A percentile compares a stretch with the other conserved stretches of the same genome.
Conservation (phyloP, 2,113 vertebrate genomes). For the zebrafish (Danio rerio) region DNA sequence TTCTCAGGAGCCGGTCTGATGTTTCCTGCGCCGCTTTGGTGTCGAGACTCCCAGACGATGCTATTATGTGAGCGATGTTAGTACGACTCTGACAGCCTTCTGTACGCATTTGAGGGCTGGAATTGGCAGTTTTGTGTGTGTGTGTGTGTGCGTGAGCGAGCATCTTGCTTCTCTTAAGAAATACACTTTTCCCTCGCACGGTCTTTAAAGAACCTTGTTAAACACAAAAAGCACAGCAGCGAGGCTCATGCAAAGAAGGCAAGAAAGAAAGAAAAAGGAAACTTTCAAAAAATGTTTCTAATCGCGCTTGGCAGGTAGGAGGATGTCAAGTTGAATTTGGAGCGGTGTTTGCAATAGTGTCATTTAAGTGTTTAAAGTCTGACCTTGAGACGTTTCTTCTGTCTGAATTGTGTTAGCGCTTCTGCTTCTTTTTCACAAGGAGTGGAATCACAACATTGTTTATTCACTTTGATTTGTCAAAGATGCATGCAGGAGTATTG, state of each 20-base stretch:
- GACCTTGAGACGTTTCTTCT: slow-evolving; percentile 79
- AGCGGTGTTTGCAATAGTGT: slow-evolving; percentile 70
- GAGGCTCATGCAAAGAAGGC: slow-evolving; percentile 67
- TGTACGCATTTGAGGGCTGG: slow-evolving; percentile 48
- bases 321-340: slow-evolving; percentile 71
- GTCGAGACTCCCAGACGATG: slow-evolving; percentile 72
- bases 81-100: slow-evolving; percentile 60
- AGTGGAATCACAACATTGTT: slow-evolving; percentile 79
- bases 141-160: slow-evolving; percentile 55
- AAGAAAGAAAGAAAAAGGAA: slow-evolving; percentile 63
- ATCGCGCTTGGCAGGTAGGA: slow-evolving; percentile 71
- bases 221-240: slow-evolving; percentile 76
- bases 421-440: slow-evolving; percentile 76
- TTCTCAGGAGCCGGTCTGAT: slow-evolving; percentile 78
- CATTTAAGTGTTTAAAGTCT: slow-evolving; percentile 78
- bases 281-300: slow-evolving; percentile 68
- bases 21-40: slow-evolving; percentile 74
- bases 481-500: slow-evolving; percentile 79
- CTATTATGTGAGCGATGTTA: slow-evolving; percentile 71
- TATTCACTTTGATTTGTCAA: slow-evolving; percentile 85
- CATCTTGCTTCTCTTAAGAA: slow-evolving; percentile 73
- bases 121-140: slow-evolving; percentile 52
- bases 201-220: slow-evolving; percentile 82
- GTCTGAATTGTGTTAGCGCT: slow-evolving; percentile 75
- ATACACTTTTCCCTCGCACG: slow-evolving; percentile 75